Conservation (phyloP, 2,797 vertebrate species). For the Cyclura pinguis region DNA sequence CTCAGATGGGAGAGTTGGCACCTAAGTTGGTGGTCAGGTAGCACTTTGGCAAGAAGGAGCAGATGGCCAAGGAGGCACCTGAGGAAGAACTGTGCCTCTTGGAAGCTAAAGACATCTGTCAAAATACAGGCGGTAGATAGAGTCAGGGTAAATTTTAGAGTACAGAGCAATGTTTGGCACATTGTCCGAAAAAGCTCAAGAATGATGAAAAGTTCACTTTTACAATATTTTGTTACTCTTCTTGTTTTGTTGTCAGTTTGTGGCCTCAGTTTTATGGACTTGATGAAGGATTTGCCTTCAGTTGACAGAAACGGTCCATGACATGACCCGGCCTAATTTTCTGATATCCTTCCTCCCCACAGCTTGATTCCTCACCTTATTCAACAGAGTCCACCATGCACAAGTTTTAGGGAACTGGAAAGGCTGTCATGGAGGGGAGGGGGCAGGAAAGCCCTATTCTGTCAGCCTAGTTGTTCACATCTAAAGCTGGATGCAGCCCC, state of each 20-base stretch:
- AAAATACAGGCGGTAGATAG: slow-evolving; percentile 18
- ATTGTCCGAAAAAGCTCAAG: background rate
- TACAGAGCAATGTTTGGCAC: background rate
- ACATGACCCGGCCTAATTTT: background rate
- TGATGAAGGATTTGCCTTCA: background rate
- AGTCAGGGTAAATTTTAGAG: background rate
- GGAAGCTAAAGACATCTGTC: slow-evolving; percentile 27
- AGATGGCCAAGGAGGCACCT: slow-evolving; percentile 3
- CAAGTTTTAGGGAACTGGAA: too few species aligned
- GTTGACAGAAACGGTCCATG: background rate
- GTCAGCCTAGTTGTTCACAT: too few species aligned
- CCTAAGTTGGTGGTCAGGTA: background rate
- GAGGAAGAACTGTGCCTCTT: background rate
- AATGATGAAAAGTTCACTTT: background rate
- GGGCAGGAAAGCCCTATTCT: too few species aligned
- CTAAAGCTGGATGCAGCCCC: too few species aligned
- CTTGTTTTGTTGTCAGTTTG: background rate
- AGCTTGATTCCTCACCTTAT: background rate
- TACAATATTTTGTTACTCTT: background rate
- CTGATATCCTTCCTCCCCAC: background rate
- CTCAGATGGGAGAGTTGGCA: slow-evolving; percentile 17
- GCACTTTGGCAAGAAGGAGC: background rate
- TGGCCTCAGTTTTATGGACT: background rate
- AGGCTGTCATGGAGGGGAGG: too few species aligned
- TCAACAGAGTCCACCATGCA: too few species aligned